phyloP scores from a whole-genome alignment of 2,888 invertebrate genomes.

The Steinernema scapterisci region DNA sequence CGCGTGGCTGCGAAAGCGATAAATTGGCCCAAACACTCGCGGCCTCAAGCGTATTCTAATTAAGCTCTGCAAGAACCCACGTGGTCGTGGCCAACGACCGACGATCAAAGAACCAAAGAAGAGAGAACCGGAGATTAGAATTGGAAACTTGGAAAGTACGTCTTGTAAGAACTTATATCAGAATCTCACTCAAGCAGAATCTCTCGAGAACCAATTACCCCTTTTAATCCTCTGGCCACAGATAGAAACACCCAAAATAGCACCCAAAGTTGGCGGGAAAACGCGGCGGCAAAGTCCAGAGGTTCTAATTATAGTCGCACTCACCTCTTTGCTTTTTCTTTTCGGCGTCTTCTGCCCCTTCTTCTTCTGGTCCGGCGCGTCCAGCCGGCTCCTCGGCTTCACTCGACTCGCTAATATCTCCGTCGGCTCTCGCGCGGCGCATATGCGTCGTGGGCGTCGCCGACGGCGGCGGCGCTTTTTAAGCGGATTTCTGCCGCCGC shows the following conservation, averaged over 20 bases:
- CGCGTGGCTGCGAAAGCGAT: neutral
- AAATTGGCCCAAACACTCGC: neutral
- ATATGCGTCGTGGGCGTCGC: neutral
- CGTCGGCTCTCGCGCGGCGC: neutral
- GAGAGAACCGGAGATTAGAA: too few species aligned
- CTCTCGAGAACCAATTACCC: neutral
- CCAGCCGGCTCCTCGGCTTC: neutral
- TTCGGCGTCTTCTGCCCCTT: neutral
- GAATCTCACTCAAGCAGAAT: too few species aligned
- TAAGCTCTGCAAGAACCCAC: neutral
- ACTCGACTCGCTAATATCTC: neutral
- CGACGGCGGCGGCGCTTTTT: constrained; percentile 13
- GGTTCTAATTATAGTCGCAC: constrained; percentile 25
- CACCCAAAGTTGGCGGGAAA: neutral
- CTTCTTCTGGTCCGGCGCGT: neutral
- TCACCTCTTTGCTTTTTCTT: constrained; percentile 5
- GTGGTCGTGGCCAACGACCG: neutral
- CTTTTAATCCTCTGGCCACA: too few species aligned
- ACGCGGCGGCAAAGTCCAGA: neutral
- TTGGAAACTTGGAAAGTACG: too few species aligned
- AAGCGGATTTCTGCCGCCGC: constrained; percentile 31
- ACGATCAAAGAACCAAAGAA: neutral
- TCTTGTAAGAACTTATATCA: too few species aligned
- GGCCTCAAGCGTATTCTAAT: constrained; percentile 15
- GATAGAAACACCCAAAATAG: neutral